phyloP scores from a whole-genome alignment of 2,113 vertebrate genomes.

The Plecotus auritus region DNA sequence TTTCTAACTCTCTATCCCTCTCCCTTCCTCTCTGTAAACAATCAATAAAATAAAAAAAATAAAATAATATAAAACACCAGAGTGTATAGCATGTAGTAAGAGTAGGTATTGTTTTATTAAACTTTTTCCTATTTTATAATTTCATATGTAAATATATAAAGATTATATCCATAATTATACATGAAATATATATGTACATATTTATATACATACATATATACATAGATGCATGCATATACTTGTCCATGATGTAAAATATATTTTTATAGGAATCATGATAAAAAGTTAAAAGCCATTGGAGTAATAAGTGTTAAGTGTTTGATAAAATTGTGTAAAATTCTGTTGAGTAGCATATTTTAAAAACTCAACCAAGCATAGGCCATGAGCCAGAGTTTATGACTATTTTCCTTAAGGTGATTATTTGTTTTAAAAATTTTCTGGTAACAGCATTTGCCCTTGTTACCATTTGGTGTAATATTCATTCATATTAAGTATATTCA shows the following conservation, averaged over 20 bases:
- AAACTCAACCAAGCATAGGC: not conserved
- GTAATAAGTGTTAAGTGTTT: conserved; percentile 44
- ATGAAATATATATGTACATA: not conserved
- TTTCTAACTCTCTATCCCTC: too few species aligned
- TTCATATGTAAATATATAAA: not conserved
- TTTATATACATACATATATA: too few species aligned
- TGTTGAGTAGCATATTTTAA: conserved; percentile 51
- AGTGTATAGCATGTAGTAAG: not conserved
- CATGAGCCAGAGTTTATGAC: conserved; percentile 37
- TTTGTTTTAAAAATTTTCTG: conserved; percentile 62
- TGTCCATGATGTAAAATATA: not conserved
- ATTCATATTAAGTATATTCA: conserved; percentile 54
- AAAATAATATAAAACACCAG: not conserved
- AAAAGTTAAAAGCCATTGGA: conserved; percentile 38
- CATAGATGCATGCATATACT: not conserved
- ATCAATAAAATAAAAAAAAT: not conserved
- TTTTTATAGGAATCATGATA: not conserved
- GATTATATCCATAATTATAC: not conserved
- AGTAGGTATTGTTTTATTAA: not conserved
- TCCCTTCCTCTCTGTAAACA: too few species aligned
- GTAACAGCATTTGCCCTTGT: conserved; percentile 50
- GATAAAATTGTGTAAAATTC: conserved; percentile 49
- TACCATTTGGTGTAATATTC: conserved; percentile 54
- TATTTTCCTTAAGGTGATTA: conserved; percentile 59
- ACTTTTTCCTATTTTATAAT: not conserved